These are phyloP conservation scores for Ypsolopha scabrella DNA, from an alignment of 2,888 invertebrate species.

Conservation along the genomic window DNA sequence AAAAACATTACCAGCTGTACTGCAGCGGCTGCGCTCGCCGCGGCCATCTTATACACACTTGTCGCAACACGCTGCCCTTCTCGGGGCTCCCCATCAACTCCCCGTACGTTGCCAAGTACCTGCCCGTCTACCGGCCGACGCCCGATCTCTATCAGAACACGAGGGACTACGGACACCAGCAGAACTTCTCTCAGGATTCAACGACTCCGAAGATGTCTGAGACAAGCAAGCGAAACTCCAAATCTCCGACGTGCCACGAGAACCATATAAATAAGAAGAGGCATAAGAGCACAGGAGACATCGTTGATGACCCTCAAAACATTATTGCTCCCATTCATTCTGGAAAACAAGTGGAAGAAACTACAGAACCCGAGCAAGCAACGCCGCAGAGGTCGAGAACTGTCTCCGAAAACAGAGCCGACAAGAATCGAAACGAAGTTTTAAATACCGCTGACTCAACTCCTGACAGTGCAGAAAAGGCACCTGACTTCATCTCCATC, in stretches of 20 bases:
- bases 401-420: neutral
- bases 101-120: conserved; percentile 44
- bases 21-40: conserved; percentile 70
- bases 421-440: neutral
- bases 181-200: conserved; percentile 9
- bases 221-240: conserved; percentile 43
- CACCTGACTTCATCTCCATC: conserved; percentile 37
- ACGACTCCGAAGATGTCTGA: conserved; percentile 12
- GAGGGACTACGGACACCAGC: conserved; percentile 7
- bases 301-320: conserved; percentile 12
- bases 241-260: conserved; percentile 43
- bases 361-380: neutral
- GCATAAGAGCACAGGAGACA: conserved; percentile 22
- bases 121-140: conserved; percentile 23
- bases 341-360: conserved; percentile 9
- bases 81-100: conserved; percentile 47
- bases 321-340: neutral
- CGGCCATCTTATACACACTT: conserved; percentile 62
- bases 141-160: neutral
- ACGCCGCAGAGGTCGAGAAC: neutral
- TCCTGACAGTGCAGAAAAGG: conserved; percentile 22
- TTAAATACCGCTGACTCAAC: conserved; percentile 12
- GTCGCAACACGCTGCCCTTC: conserved; percentile 45
- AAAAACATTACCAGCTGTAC: conserved; percentile 38
- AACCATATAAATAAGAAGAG: conserved; percentile 39